Base-by-base conservation (phyloP, 2,888 invertebrate species). In the Lasiommata megera region DNA sequence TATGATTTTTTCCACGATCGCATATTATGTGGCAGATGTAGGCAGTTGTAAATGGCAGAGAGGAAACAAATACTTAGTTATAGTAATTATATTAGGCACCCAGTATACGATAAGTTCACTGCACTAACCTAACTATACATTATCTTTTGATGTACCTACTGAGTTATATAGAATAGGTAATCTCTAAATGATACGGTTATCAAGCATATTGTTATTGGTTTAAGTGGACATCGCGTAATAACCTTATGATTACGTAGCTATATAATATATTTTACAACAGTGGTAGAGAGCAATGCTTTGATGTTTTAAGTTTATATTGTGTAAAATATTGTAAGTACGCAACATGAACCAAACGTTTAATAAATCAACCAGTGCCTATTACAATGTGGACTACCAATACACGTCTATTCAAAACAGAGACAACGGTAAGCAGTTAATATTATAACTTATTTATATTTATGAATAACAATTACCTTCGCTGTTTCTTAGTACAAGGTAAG, bases 381-480 rank as follows among this genome's bases (percentile, higher is more conserved):
- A 86, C 51, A 86, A 76, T 63, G 80, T 83, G 37, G 82, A 84
- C 65, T 88, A 86, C 67, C 80, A 82, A 62, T 88, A 88, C 62
- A 76, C 78, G 18, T 76, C 77, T 36, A 76, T 88, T 54, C 78
- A 80, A 66, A 81, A 70, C 63, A 84, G 80, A 69, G 80, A 84
- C 64, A 72, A 78, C 67, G 84, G 88, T 88, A 74, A 77, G 87
- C 8, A 18, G 29, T 23, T 47, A 23, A 50, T 14, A 11, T 34
- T 34, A 3, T 23, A 3, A 23, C 2, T 3, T 23, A 23, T 3
- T 23, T 23, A 23, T 23, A 23, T 5, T 23, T 23, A n/a, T n/a
- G n/a, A n/a, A n/a, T n/a, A n/a, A n/a, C n/a, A n/a, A n/a, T n/a
- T n/a, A n/a, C n/a, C n/a, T n/a, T n/a, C n/a, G n/a, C n/a, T n/a